These are phyloP conservation scores for Gymnosoma rotundatum DNA, from an alignment of 2,888 invertebrate genomes.

Conservation along the genomic window DNA sequence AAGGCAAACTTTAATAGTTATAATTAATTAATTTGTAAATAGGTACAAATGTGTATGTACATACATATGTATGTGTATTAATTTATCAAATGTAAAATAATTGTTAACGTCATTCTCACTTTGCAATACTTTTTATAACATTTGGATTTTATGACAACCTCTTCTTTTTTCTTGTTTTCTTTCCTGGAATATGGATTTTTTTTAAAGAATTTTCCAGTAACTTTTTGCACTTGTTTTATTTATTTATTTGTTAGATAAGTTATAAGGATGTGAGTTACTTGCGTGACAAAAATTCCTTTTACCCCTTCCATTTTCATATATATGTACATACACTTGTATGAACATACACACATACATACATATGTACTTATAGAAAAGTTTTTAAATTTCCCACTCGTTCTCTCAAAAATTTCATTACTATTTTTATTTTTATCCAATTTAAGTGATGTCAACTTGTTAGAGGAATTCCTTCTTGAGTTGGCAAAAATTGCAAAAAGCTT, in stretches of 20 bases:
- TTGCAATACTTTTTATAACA: not conserved
- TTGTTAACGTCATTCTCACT: not conserved
- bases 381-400: too few relatives aligned
- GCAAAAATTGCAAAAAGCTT: not conserved
- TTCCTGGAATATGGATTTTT: constrained; percentile 29
- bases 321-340: not conserved
- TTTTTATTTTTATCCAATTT: too few relatives aligned
- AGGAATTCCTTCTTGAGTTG: not conserved
- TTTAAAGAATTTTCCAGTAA: constrained; percentile 22
- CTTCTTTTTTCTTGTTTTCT: not conserved
- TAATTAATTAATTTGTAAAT: not conserved
- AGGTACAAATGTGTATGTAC: not conserved
- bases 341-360: too few relatives aligned
- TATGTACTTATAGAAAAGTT: not conserved
- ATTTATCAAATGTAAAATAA: not conserved
- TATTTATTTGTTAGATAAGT: not conserved
- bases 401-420: too few relatives aligned
- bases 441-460: not conserved
- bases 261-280: constrained; percentile 30
- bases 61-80: not conserved
- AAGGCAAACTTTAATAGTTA: constrained; percentile 9
- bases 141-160: not conserved
- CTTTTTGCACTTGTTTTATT: not conserved
- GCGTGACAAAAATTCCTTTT: constrained; percentile 31
- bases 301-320: constrained; percentile 3